These are phyloP conservation scores for Smittia sp. DNA, from an alignment of 2,888 invertebrate species.

Conservation along the genomic window DNA sequence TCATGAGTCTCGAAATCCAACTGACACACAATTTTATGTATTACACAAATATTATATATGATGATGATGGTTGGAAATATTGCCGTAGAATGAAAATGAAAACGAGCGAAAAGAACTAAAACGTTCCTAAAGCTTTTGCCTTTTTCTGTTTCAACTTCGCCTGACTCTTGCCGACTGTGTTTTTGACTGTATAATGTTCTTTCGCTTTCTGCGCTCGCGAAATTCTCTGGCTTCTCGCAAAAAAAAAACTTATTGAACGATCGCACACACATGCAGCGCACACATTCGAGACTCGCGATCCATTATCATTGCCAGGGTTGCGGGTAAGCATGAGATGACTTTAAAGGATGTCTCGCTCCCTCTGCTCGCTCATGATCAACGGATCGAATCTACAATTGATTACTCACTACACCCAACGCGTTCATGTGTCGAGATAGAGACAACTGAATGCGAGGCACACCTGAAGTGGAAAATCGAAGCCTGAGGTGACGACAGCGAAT, in stretches of 20 bases:
- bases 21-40: slow-evolving; percentile 41
- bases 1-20: slow-evolving; percentile 39
- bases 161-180: slow-evolving; percentile 34
- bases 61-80: slow-evolving; percentile 33
- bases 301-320: slow-evolving; percentile 16
- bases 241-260: slow-evolving; percentile 15
- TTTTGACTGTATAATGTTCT: slow-evolving; percentile 32
- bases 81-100: slow-evolving; percentile 40
- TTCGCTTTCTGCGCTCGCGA: slow-evolving; percentile 21
- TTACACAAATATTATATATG: slow-evolving; percentile 41
- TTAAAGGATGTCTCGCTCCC: background rate
- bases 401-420: slow-evolving; percentile 6
- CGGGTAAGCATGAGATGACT: background rate
- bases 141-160: background rate
- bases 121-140: slow-evolving; percentile 32
- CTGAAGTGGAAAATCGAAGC: slow-evolving; percentile 13
- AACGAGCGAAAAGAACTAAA: slow-evolving; percentile 37
- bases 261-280: background rate
- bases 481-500: slow-evolving; percentile 17
- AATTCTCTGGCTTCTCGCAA: slow-evolving; percentile 33
- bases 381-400: slow-evolving; percentile 12
- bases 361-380: background rate
- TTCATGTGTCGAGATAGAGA: background rate
- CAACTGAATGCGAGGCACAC: slow-evolving; percentile 9
- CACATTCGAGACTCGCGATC: background rate